Conservation (phyloP, 35 echinoderm and acorn worm genomes). For the Amphiura filiformis region DNA sequence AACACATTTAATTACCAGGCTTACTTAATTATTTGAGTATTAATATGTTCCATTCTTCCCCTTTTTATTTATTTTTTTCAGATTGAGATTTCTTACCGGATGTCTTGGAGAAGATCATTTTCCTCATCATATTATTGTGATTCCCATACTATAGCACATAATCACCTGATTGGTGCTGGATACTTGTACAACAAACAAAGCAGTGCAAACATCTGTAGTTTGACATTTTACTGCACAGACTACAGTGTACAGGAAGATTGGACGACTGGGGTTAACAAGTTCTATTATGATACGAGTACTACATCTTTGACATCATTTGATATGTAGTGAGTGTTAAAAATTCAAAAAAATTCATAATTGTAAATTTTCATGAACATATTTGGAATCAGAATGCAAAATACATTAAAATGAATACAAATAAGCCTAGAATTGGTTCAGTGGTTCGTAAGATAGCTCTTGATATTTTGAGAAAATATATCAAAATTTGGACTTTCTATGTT, state of each 20-base stretch:
- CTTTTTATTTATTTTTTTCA: not conserved
- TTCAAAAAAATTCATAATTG: too few species aligned
- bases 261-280: not conserved
- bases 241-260: constrained; percentile 14
- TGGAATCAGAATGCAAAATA: too few species aligned
- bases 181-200: not conserved
- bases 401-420: too few species aligned
- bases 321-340: not conserved
- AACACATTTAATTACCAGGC: too few species aligned
- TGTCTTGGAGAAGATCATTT: not conserved
- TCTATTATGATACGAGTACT: not conserved
- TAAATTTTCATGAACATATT: too few species aligned
- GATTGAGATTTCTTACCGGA: constrained; percentile 21
- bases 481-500: too few species aligned
- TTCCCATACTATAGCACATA: not conserved
- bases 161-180: not conserved
- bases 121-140: not conserved
- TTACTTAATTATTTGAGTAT: too few species aligned
- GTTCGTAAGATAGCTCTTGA: too few species aligned
- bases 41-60: too few species aligned
- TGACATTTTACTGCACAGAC: constrained; percentile 16
- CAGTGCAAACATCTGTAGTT: not conserved
- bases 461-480: too few species aligned
- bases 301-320: not conserved
- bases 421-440: too few species aligned